These are phyloP conservation scores for Mormyrus iriodes DNA, from an alignment of 2,113 vertebrate genomes.

Conservation along the genomic window DNA sequence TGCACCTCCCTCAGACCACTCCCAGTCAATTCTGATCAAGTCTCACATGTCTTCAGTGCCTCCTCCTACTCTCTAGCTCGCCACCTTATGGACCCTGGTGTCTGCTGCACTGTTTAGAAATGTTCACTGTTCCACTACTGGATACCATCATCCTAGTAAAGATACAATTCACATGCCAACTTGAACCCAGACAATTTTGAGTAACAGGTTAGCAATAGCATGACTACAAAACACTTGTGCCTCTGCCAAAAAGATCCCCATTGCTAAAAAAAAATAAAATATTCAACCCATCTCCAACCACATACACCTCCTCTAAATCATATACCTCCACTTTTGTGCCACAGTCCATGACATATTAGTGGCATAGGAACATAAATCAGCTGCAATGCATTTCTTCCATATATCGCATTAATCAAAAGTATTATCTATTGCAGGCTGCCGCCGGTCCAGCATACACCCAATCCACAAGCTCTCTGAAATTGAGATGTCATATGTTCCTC, in stretches of 20 bases:
- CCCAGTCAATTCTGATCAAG: constrained; percentile 10
- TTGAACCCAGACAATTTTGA: not conserved
- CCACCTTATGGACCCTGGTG: not conserved
- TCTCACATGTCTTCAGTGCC: not conserved
- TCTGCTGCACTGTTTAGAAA: not conserved
- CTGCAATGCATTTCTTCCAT: not conserved
- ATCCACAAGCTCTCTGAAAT: not conserved
- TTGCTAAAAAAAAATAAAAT: not conserved
- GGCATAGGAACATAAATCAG: not conserved
- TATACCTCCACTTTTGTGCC: not conserved
- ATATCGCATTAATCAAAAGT: constrained; percentile 4
- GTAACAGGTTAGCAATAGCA: not conserved
- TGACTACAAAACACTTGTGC: not conserved
- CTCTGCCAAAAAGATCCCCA: not conserved
- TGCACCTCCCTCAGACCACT: not conserved
- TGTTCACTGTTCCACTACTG: not conserved
- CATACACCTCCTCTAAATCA: not conserved
- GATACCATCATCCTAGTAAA: not conserved
- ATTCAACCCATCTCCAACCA: not conserved
- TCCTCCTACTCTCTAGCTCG: not conserved
- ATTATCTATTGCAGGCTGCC: not conserved
- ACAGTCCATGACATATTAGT: not conserved
- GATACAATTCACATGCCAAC: not conserved
- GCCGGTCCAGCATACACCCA: not conserved
- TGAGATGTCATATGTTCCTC: not conserved